Base-by-base conservation (phyloP, 2,113 vertebrate genomes). In the Morphnarchus princeps region DNA sequence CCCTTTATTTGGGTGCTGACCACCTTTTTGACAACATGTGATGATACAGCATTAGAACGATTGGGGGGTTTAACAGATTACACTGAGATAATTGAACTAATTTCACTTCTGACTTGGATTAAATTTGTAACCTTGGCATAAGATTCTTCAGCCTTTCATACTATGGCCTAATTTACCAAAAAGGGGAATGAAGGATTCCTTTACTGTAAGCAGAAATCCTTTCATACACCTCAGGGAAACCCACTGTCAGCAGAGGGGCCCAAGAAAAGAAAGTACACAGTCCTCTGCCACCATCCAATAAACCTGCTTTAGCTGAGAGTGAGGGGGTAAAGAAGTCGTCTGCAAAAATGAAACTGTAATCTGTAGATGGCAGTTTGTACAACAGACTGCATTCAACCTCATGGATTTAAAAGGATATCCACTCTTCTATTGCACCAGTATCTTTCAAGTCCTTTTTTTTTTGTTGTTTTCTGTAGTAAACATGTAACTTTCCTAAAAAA, bases 41-140 rank as follows among this genome's bases (percentile, higher is more conserved):
- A 42, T 73, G 29, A 16, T 45, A 20, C 19, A 63, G 38, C 6
- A 1, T 36, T 76, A 55, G 52, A 76, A 55, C 0, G 0, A 11
- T 11, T 59, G 54, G 36, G 28, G 45, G 45, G 17, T 49, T 82
- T 42, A 55, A 72, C n/a, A 74, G 17, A 70, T 87, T 81, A 45
- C 18, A 24, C 20, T 32, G 55, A 92, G 62, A 43, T 79, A 59
- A 67, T 29, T 57, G 69, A 94, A 78, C 26, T 78, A 13, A 66
- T 85, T 90, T 85, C 17, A 31, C 29, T 82, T 65, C 36, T 69
- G 43, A 7, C 50, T 79, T 74, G 61, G 42, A 70, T 70, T 74
- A 82, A 43, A 76, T 67, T 85, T 82, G 45, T 82, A 58, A 67
- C 73, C 22, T 81, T 66, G 16, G 25, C 15, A 16, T 76, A 45